These are phyloP conservation scores for Rhagophthalmus giganteus DNA, from an alignment of 2,888 invertebrate species.

Conservation along the genomic window DNA sequence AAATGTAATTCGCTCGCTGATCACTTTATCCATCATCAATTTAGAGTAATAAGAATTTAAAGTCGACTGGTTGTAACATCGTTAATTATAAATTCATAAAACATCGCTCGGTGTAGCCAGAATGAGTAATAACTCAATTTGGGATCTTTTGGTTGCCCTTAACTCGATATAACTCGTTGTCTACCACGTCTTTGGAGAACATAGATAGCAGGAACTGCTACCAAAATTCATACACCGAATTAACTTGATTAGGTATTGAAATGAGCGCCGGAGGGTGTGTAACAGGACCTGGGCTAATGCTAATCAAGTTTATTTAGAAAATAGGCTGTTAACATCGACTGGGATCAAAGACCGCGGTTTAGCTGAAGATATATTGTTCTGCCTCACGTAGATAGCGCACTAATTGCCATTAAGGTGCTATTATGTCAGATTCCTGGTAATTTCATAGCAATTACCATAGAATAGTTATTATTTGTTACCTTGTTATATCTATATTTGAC, in stretches of 20 bases:
- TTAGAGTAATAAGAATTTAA: slow-evolving; percentile 27
- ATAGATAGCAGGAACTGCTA: slow-evolving; percentile 40
- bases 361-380: slow-evolving; percentile 29
- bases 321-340: slow-evolving; percentile 50
- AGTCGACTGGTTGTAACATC: slow-evolving; percentile 25
- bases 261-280: slow-evolving; percentile 48
- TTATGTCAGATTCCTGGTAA: slow-evolving; percentile 29
- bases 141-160: slow-evolving; percentile 41
- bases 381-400: slow-evolving; percentile 37
- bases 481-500: slow-evolving; percentile 14
- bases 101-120: slow-evolving; percentile 33
- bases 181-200: slow-evolving; percentile 46
- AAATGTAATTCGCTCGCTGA: neutral
- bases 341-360: slow-evolving; percentile 43
- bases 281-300: slow-evolving; percentile 49
- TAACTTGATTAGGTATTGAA: slow-evolving; percentile 47
- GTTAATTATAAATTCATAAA: slow-evolving; percentile 31
- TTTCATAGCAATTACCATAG: slow-evolving; percentile 25
- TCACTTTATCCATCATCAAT: slow-evolving; percentile 12
- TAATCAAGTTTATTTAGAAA: slow-evolving; percentile 52
- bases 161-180: slow-evolving; percentile 47
- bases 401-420: slow-evolving; percentile 36
- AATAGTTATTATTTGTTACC: slow-evolving; percentile 22
- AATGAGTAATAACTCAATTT: slow-evolving; percentile 38
- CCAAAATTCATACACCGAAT: slow-evolving; percentile 51